Evolutionary conservation across 2,797 vertebrate species (phyloP).

Genomic region (Eleutherodactylus coqui): DNA sequence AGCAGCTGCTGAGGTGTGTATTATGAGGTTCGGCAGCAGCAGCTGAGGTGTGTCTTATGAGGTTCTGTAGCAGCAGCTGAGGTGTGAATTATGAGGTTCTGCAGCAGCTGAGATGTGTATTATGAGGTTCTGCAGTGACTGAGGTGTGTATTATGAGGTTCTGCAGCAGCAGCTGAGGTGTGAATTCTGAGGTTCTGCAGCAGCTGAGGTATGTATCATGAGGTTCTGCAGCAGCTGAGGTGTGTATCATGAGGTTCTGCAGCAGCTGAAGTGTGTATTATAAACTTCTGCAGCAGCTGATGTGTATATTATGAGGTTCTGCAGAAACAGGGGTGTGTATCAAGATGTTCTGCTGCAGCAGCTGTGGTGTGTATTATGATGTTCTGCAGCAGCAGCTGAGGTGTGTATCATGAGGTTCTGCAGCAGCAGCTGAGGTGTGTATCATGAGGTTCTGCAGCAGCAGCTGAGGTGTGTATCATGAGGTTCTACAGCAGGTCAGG

Average conservation of each 20-base stretch:
- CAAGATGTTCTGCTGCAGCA: background rate
- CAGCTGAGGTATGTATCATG: too few relatives aligned
- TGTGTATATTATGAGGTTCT: background rate
- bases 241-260: background rate
- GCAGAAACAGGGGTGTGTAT: background rate
- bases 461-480: background rate
- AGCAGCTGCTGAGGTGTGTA: too few relatives aligned
- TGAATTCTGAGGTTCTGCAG: background rate
- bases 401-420: background rate
- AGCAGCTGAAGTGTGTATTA: background rate
- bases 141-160: background rate
- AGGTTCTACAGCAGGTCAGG: too few relatives aligned
- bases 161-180: background rate
- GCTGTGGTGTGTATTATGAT: background rate
- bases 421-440: background rate
- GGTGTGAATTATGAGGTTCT: background rate
- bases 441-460: background rate
- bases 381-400: background rate
- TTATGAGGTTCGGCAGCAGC: too few relatives aligned
- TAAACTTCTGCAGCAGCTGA: background rate
- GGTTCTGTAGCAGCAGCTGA: background rate
- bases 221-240: background rate
- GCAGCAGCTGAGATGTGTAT: background rate
- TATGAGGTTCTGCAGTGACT: background rate
- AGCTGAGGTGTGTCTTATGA: background rate